A percentile compares a stretch with the other conserved stretches of the same genome.
Conservation (phyloP, 2,888 invertebrate genomes). For the Acleris literana region DNA sequence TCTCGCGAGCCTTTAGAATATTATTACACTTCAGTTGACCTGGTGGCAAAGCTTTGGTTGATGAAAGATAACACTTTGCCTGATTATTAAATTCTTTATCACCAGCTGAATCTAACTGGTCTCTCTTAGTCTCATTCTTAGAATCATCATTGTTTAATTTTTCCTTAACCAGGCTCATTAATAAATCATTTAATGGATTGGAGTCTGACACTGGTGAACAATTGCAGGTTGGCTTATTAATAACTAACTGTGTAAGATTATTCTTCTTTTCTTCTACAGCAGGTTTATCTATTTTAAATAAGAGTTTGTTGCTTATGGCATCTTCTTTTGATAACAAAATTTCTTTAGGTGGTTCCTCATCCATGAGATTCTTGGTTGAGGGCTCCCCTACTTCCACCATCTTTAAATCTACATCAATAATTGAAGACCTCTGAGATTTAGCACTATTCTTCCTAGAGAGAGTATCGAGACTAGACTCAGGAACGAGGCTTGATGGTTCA, state of each 20-base stretch:
- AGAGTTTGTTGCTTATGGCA: constrained; percentile 75
- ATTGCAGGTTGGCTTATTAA: constrained; percentile 74
- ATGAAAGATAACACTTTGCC: constrained; percentile 85
- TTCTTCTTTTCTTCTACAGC: constrained; percentile 70
- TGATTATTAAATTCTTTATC: constrained; percentile 87
- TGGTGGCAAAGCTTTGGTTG: constrained; percentile 90
- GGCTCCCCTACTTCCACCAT: constrained; percentile 61
- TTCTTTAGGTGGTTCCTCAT: constrained; percentile 67
- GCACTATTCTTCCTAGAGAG: constrained; percentile 82
- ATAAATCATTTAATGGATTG: constrained; percentile 76
- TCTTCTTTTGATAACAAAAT: constrained; percentile 75
- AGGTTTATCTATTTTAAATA: constrained; percentile 73
- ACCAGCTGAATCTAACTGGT: constrained; percentile 71
- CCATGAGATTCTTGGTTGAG: constrained; percentile 71
- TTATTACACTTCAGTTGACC: constrained; percentile 96
- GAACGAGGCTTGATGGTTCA: constrained; percentile 50
- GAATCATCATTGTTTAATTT: constrained; percentile 86
- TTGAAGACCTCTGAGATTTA: constrained; percentile 81
- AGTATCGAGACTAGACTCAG: constrained; percentile 58
- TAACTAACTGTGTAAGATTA: constrained; percentile 71
- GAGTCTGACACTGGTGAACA: constrained; percentile 76
- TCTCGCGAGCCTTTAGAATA: constrained; percentile 92
- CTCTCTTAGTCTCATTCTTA: constrained; percentile 85
- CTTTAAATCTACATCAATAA: constrained; percentile 62
- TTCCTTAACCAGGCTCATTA: constrained; percentile 79